A percentile compares a stretch with the other conserved stretches of the same genome.
Conservation (phyloP, 1,140 invertebrate species). For the Drosophila chauvacae region DNA sequence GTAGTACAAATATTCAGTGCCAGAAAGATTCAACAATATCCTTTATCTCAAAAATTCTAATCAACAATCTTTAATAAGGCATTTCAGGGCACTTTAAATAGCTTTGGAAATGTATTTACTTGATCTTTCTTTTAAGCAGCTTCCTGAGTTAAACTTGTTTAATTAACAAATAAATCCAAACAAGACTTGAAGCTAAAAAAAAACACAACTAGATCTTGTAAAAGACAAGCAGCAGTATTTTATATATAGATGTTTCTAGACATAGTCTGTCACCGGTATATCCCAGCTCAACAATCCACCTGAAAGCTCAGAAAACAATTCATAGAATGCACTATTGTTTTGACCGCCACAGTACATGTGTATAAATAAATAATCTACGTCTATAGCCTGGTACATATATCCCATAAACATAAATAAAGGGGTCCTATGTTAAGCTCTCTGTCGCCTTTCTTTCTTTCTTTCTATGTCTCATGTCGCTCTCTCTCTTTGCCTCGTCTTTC, state of each 20-base stretch:
- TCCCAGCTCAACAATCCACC: not conserved
- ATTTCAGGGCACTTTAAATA: not conserved
- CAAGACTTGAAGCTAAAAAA: no score
- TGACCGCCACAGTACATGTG: constrained; percentile 14
- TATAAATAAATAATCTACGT: constrained; percentile 32
- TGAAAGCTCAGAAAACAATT: not conserved
- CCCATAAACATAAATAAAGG: constrained; percentile 65
- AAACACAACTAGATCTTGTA: not conserved
- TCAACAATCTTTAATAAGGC: not conserved
- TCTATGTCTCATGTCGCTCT: not conserved
- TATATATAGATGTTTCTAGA: not conserved
- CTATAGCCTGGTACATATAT: constrained; percentile 22
- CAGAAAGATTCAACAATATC: not conserved
- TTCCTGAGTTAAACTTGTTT: not conserved
- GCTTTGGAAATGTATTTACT: not conserved
- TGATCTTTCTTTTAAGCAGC: not conserved
- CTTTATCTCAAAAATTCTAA: not conserved
- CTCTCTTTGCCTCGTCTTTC: constrained; percentile 17
- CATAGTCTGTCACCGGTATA: no score
- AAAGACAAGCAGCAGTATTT: no score
- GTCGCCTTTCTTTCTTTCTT: constrained; percentile 6
- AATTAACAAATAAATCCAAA: not conserved
- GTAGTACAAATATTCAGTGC: not conserved
- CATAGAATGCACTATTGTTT: constrained; percentile 3
- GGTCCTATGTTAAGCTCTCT: constrained; percentile 41